Percentiles rank a stretch among this genome's conserved stretches.
Conservation (phyloP, 2,888 invertebrate genomes). For the Eupsilia transversa region DNA sequence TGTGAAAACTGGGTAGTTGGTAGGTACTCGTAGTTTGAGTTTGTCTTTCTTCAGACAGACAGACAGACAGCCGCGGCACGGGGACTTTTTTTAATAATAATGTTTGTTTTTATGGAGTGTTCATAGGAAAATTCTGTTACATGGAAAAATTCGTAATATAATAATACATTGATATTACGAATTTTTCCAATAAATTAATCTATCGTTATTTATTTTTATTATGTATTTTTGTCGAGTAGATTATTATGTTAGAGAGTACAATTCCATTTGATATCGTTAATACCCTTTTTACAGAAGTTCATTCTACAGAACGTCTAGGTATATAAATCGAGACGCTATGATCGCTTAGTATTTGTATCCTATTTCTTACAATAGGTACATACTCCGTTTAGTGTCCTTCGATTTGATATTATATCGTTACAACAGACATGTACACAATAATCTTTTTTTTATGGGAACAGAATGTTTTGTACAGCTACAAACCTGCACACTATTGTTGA, state of each 20-base stretch:
- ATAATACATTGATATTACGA: neutral
- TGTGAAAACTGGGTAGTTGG: too few species aligned
- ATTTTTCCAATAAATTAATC: constrained; percentile 12
- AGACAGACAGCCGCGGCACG: too few species aligned
- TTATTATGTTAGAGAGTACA: constrained; percentile 23
- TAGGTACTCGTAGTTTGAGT: too few species aligned
- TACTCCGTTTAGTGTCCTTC: constrained; percentile 34
- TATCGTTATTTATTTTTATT: constrained; percentile 12
- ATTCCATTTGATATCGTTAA: constrained; percentile 44
- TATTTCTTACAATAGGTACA: constrained; percentile 41
- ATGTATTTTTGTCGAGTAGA: constrained; percentile 5
- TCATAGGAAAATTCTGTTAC: constrained; percentile 8
- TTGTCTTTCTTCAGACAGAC: too few species aligned
- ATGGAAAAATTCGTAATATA: too few species aligned
- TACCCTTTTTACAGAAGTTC: constrained; percentile 46
- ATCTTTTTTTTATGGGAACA: constrained; percentile 14
- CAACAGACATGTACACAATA: constrained; percentile 30
- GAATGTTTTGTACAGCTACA: constrained; percentile 1
- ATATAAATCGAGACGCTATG: constrained; percentile 42
- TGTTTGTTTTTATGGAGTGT: neutral
- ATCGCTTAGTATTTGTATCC: constrained; percentile 33
- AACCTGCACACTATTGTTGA: constrained; percentile 16
- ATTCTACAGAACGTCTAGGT: constrained; percentile 34
- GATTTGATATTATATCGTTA: constrained; percentile 36
- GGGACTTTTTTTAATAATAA: neutral